Conservation (phyloP, 2,113 vertebrate genomes). For the Suricata suricatta region DNA sequence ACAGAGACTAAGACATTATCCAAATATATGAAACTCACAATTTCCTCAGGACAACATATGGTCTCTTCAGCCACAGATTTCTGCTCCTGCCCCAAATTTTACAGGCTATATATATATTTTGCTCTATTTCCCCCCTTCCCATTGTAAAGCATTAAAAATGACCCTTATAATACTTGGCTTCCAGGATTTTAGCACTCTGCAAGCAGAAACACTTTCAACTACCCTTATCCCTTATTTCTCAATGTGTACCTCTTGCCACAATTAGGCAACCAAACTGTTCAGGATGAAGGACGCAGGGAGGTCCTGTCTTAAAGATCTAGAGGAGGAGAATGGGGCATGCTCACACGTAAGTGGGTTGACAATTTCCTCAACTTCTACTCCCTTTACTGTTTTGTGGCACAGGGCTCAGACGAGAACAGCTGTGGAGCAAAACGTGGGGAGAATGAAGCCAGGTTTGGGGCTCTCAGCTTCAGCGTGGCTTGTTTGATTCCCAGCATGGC, state of each 20-base stretch:
- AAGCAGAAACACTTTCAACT: background rate
- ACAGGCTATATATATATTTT: background rate
- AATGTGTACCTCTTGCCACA: background rate
- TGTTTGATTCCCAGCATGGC: background rate
- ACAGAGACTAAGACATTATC: background rate
- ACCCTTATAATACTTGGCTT: background rate
- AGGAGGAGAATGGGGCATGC: background rate
- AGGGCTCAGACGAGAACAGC: background rate
- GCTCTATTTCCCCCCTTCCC: background rate
- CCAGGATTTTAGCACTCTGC: background rate
- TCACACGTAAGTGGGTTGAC: background rate
- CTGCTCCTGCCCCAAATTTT: background rate
- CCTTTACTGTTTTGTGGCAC: background rate
- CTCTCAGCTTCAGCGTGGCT: background rate
- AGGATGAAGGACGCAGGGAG: background rate
- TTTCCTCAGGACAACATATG: background rate
- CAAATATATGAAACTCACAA: background rate
- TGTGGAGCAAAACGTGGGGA: background rate
- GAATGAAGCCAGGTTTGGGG: fast-evolving
- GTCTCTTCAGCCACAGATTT: background rate
- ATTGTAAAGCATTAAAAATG: background rate
- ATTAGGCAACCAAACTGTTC: background rate
- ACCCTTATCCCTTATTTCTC: background rate
- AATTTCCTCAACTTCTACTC: background rate
- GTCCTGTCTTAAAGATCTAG: background rate